Evolutionary conservation across 1,140 invertebrate genomes (phyloP).

Genomic region (Vanessa atalanta): DNA sequence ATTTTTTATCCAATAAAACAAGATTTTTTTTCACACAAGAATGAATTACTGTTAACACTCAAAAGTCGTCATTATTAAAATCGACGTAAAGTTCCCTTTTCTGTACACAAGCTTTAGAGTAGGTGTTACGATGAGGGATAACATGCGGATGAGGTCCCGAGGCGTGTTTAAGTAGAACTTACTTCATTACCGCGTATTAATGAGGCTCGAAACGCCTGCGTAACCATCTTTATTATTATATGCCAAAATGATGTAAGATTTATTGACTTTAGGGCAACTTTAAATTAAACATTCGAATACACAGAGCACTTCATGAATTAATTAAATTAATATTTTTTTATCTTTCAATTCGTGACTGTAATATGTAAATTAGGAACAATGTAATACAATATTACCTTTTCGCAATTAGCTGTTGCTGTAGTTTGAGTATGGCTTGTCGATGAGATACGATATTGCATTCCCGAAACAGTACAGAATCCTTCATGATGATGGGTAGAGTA

Average conservation of each 20-base stretch:
- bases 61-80: conserved; percentile 12
- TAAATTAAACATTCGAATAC: conserved; percentile 23
- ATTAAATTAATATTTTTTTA: no score
- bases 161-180: conserved; percentile 75
- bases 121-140: conserved; percentile 59
- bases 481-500: conserved; percentile 88
- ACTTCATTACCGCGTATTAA: conserved; percentile 74
- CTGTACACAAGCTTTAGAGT: conserved; percentile 36
- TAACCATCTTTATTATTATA: conserved; percentile 54
- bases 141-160: conserved; percentile 64
- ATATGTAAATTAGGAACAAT: neutral
- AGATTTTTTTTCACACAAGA: neutral
- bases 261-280: conserved; percentile 37
- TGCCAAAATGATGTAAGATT: conserved; percentile 42
- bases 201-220: conserved; percentile 60
- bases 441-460: conserved; percentile 90
- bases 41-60: neutral
- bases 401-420: conserved; percentile 87
- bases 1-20: neutral
- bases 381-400: conserved; percentile 71
- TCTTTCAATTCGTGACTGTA: neutral
- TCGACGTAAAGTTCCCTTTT: conserved; percentile 56
- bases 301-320: no score
- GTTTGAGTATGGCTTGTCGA: conserved; percentile 89
- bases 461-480: conserved; percentile 90